phyloP scores from a whole-genome alignment of 2,113 vertebrate species.

The Origma solitaria region DNA sequence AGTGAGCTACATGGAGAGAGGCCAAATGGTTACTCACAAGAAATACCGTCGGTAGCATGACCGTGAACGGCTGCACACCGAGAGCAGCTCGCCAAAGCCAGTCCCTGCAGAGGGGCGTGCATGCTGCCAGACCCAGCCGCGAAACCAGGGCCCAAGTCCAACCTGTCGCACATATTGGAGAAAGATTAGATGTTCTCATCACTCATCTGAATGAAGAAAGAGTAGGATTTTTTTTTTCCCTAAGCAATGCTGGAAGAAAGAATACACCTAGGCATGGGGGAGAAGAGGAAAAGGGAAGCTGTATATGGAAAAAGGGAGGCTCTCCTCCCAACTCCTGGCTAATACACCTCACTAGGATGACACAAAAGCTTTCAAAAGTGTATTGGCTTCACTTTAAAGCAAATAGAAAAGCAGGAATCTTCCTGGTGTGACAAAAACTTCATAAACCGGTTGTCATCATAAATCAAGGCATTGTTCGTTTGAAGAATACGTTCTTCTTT shows the following conservation, averaged over 20 bases:
- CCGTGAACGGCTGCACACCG: rapidly evolving
- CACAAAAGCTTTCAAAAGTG: neutral
- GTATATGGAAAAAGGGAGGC: neutral
- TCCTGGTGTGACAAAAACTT: neutral
- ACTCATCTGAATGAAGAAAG: neutral
- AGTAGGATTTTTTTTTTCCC: neutral
- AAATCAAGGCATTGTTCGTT: neutral
- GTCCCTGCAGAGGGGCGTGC: neutral
- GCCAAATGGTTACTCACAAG: neutral
- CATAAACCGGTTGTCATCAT: neutral
- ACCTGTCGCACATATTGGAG: neutral
- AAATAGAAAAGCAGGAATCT: neutral
- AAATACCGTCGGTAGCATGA: neutral
- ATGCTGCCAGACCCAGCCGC: rapidly evolving
- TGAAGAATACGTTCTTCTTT: neutral
- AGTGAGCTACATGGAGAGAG: neutral
- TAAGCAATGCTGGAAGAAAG: neutral
- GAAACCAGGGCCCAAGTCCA: neutral
- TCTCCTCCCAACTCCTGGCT: neutral
- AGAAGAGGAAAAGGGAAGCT: neutral
- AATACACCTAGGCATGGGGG: neutral
- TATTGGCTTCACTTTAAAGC: neutral
- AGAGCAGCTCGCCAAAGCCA: neutral
- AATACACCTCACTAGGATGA: neutral
- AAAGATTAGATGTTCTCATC: neutral